Conservation (phyloP, 1,140 invertebrate species). For the Drosophila nigrodunni region DNA sequence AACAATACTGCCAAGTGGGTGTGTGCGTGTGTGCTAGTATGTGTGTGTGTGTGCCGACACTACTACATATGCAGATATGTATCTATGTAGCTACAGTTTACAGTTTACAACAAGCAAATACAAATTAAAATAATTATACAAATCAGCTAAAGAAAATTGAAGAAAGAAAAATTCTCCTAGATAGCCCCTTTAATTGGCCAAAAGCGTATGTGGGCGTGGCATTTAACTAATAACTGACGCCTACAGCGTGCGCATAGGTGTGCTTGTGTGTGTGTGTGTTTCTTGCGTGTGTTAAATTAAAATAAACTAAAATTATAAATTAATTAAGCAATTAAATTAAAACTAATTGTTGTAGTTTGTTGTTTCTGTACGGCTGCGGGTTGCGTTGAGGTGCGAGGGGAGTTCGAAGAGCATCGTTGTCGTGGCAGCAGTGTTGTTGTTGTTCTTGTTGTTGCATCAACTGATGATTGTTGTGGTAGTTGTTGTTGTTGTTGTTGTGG, state of each 20-base stretch:
- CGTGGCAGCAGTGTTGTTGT: conserved; percentile 33
- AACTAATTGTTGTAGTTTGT: conserved; percentile 30
- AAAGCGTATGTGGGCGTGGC: conserved; percentile 24
- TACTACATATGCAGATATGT: conserved; percentile 51
- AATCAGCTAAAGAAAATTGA: conserved; percentile 35
- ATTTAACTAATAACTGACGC: conserved; percentile 35
- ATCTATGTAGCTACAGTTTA: conserved; percentile 31
- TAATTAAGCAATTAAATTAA: conserved; percentile 62
- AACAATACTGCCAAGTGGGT: conserved; percentile 19
- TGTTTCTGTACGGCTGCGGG: conserved; percentile 34
- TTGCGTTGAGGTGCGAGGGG: conserved; percentile 46
- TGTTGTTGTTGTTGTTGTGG: conserved; percentile 47
- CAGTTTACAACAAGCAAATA: conserved; percentile 57
- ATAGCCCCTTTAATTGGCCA: background rate
- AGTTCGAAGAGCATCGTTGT: conserved; percentile 11
- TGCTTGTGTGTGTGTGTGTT: conserved; percentile 12
- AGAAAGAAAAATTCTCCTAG: conserved; percentile 14
- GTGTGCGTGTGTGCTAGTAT: conserved; percentile 9
- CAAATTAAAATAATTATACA: conserved; percentile 20
- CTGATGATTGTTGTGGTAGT: conserved; percentile 39
- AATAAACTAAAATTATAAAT: conserved; percentile 69
- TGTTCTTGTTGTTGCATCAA: conserved; percentile 40
- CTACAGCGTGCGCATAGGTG: conserved; percentile 21
- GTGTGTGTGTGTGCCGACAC: conserved; percentile 29
- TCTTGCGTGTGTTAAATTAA: conserved; percentile 49